Percentiles rank a stretch among this genome's conserved stretches.
Conservation (phyloP, 2,888 invertebrate species). For the Abrostola tripartita region DNA sequence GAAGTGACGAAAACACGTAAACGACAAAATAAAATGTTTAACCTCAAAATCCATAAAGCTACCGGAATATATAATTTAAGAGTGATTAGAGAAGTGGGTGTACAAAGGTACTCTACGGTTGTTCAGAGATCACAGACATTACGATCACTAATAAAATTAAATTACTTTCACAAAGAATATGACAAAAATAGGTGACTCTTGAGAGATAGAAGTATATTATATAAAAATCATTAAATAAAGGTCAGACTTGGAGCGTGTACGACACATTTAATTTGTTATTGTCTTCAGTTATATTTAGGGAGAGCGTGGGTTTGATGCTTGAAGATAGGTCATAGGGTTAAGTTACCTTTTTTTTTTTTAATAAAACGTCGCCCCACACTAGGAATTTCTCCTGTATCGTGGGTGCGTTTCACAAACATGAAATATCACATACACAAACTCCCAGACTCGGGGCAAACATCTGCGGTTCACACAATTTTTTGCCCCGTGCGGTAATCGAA, state of each 20-base stretch:
- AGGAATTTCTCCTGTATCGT: too few species aligned
- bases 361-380: too few species aligned
- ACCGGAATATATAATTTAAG: background rate
- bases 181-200: slow-evolving; percentile 1
- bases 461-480: too few species aligned
- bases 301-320: background rate
- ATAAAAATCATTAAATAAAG: background rate
- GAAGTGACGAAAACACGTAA: background rate
- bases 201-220: background rate
- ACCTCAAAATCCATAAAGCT: background rate
- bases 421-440: too few species aligned
- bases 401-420: too few species aligned
- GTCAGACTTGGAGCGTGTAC: background rate
- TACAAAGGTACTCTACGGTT: background rate
- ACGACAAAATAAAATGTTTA: background rate
- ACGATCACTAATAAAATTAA: slow-evolving; percentile 4
- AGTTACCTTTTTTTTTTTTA: too few species aligned
- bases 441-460: too few species aligned
- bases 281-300: background rate
- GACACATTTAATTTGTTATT: background rate
- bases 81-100: background rate
- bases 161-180: slow-evolving; percentile 1
- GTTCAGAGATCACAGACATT: background rate
- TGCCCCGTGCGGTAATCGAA: too few species aligned
- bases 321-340: too few species aligned